Conservation (phyloP, 1,140 invertebrate species). For the Calliopsis andreniformis region DNA sequence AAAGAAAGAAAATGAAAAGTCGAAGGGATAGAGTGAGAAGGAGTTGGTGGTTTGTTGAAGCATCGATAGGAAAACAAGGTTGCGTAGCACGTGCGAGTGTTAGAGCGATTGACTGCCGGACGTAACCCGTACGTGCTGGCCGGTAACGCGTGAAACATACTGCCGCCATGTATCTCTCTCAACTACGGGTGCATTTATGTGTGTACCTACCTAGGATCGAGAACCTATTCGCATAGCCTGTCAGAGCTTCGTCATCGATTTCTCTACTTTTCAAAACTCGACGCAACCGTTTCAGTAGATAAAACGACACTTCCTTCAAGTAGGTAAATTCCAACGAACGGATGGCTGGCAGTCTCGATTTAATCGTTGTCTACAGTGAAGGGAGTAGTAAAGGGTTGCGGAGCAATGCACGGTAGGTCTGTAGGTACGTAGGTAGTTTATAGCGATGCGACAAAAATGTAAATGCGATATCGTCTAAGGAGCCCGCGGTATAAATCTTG, state of each 20-base stretch:
- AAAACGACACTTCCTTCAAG: too few relatives aligned
- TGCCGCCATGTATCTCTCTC: slow-evolving; percentile 78
- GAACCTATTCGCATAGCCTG: too few relatives aligned
- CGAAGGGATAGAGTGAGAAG: slow-evolving; percentile 19
- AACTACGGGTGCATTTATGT: slow-evolving; percentile 73
- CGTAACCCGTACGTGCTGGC: slow-evolving; percentile 79
- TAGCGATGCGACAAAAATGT: slow-evolving; percentile 81
- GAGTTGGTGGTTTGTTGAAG: slow-evolving; percentile 37
- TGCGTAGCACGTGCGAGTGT: slow-evolving; percentile 75
- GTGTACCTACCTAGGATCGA: too few relatives aligned
- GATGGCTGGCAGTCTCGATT: not conserved
- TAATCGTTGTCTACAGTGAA: slow-evolving; percentile 5
- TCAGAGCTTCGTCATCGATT: not conserved
- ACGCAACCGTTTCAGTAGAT: too few relatives aligned
- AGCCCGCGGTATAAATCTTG: slow-evolving; percentile 79
- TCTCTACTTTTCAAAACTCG: not conserved
- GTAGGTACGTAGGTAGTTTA: slow-evolving; percentile 74
- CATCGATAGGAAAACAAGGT: slow-evolving; percentile 55
- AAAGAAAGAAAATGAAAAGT: slow-evolving; percentile 36
- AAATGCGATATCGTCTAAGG: slow-evolving; percentile 79
- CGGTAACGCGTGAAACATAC: slow-evolving; percentile 81
- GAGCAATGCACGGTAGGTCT: slow-evolving; percentile 33
- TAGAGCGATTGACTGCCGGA: slow-evolving; percentile 81
- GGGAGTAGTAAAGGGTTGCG: slow-evolving; percentile 31
- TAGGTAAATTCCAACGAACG: not conserved